phyloP scores from a whole-genome alignment of 2,797 vertebrate species.

The Fistularia commersonii region DNA sequence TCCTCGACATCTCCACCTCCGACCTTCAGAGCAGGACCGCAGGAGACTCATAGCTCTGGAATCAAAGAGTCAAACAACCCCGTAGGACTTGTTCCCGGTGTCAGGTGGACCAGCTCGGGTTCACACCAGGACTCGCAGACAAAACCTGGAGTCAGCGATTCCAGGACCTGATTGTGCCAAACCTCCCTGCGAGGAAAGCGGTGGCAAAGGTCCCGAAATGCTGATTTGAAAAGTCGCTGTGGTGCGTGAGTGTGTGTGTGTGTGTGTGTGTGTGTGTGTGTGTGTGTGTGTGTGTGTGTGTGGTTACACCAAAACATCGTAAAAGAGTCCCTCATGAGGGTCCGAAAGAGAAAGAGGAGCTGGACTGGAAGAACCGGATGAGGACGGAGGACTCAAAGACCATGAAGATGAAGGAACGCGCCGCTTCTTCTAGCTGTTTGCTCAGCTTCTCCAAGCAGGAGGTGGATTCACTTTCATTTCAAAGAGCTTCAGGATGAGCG shows the following conservation, averaged over 20 bases:
- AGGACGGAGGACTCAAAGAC: slow-evolving; percentile 11
- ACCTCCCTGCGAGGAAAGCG: slow-evolving; percentile 36
- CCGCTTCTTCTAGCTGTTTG: slow-evolving; percentile 50
- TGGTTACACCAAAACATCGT: slow-evolving; percentile 36
- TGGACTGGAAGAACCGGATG: background rate
- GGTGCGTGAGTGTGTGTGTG: no score
- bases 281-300: no score
- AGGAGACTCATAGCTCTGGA: no score
- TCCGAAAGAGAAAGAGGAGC: background rate
- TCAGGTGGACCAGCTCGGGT: background rate
- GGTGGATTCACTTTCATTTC: slow-evolving; percentile 57
- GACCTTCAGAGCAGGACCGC: no score
- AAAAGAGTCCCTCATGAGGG: slow-evolving; percentile 9
- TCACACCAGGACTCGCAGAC: background rate
- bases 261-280: no score
- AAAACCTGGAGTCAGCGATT: slow-evolving; percentile 36
- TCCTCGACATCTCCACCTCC: no score
- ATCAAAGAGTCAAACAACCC: no score
- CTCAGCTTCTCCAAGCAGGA: slow-evolving; percentile 35
- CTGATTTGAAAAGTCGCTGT: slow-evolving; percentile 38
- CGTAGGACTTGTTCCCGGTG: no score
- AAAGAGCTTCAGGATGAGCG: slow-evolving; percentile 43
- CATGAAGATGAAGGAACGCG: slow-evolving; percentile 5
- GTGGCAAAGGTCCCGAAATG: slow-evolving; percentile 6
- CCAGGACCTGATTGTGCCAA: slow-evolving; percentile 27